Base-by-base conservation (phyloP, 2,888 invertebrate species). In the Xylocampa areola region DNA sequence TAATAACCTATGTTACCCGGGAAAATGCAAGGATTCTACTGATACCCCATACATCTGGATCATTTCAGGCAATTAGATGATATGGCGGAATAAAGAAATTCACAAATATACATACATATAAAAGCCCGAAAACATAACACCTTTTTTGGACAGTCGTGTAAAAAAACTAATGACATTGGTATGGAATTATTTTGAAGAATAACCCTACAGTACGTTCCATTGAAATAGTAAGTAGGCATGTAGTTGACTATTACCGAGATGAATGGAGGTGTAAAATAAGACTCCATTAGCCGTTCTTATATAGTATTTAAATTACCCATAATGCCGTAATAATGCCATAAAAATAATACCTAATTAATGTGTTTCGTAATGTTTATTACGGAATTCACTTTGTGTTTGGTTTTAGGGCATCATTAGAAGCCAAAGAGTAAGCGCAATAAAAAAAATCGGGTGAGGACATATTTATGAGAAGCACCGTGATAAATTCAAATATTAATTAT, bases 341-440 rank as follows among this genome's bases (percentile, higher is more conserved):
- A 68, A 70, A 41, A 51, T n/a, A n/a, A 14, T 16, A 33, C 19
- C 21, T 54, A 62, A 75, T 62, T 52, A 45, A 44, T 45, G 44
- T 25, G 43, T 72, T 65, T 52, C 50, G 44, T 58, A 68, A 72
- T 32, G 23, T 54, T 30, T 36, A 70, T 55, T 63, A 40, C 16
- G 19, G 52, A 67, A 49, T 44, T 50, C 21, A 48, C 30, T 37
- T 47, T 16, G 10, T 51, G 43, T 59, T 57, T 60, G 47, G 72
- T 71, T 63, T 51, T 23, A 45, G 55, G 63, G 55, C 48, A 51
- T 16, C 29, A 70, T 70, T 70, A 47, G 19, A 35, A 41, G 23
- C 29, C 30, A 35, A 43, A 41, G 29, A 11, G n/a, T 6, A 10
- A 17, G 11, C 27, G 29, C 30, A 25, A 25, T 44, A 19, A 40